Evolutionary conservation across 2,888 invertebrate genomes (phyloP).

Genomic region (Amiota communis): DNA sequence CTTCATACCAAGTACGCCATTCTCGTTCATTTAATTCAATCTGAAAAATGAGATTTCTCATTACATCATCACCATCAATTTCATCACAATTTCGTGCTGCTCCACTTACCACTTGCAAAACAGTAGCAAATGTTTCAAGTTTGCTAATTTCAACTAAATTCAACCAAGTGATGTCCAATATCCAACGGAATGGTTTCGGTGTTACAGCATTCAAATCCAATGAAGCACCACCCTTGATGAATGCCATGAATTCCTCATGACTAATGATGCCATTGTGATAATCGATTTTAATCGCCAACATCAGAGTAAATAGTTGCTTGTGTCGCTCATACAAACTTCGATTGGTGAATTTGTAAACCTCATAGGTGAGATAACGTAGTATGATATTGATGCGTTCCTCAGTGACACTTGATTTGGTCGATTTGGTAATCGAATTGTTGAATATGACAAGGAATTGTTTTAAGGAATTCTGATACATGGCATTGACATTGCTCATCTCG

Average conservation of each 20-base stretch:
- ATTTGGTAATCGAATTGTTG: slow-evolving; percentile 93
- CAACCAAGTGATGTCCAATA: slow-evolving; percentile 95
- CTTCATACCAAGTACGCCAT: slow-evolving; percentile 93
- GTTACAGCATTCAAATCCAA: slow-evolving; percentile 92
- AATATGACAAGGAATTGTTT: slow-evolving; percentile 95
- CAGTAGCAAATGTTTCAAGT: slow-evolving; percentile 84
- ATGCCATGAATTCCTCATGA: slow-evolving; percentile 93
- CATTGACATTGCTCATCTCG: slow-evolving; percentile 96
- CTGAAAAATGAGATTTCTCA: slow-evolving; percentile 68
- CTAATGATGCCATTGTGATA: slow-evolving; percentile 86
- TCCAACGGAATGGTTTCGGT: slow-evolving; percentile 95
- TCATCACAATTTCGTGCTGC: too few species aligned
- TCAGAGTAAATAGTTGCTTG: slow-evolving; percentile 92
- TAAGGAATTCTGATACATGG: slow-evolving; percentile 97
- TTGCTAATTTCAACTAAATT: slow-evolving; percentile 95
- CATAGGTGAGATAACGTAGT: slow-evolving; percentile 89
- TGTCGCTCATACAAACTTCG: slow-evolving; percentile 94
- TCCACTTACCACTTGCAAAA: slow-evolving; percentile 80
- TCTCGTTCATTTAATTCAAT: slow-evolving; percentile 90
- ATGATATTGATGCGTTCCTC: slow-evolving; percentile 92
- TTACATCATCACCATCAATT: not conserved
- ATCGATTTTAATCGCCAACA: slow-evolving; percentile 97
- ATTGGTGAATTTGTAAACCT: slow-evolving; percentile 93
- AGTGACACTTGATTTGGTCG: slow-evolving; percentile 87
- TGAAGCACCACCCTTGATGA: slow-evolving; percentile 97